Evolutionary conservation across 1,140 invertebrate genomes (phyloP).

Genomic region (Drosophila sturtevanti): DNA sequence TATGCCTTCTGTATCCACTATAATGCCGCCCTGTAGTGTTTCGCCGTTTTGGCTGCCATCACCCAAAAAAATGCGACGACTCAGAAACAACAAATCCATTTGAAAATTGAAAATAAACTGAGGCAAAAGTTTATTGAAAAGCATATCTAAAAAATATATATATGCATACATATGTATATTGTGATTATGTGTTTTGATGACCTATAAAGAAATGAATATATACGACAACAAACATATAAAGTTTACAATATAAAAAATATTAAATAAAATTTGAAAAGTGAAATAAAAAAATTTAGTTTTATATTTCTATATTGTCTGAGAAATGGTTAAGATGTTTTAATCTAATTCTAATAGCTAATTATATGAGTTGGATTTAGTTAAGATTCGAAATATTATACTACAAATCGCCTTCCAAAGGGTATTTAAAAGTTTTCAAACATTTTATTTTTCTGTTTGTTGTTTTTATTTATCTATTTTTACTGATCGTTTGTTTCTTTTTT

Average conservation of each 20-base stretch:
- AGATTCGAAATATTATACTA: too few relatives aligned
- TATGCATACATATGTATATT: background rate
- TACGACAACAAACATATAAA: too few relatives aligned
- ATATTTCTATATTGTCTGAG: too few relatives aligned
- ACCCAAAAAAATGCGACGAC: conserved; percentile 75
- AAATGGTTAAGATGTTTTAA: too few relatives aligned
- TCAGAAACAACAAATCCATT: conserved; percentile 81
- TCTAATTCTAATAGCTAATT: too few relatives aligned
- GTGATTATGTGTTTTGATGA: background rate
- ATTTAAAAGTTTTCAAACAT: background rate
- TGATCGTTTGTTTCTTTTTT: background rate
- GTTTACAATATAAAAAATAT: too few relatives aligned
- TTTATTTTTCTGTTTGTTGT: background rate
- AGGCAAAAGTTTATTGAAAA: background rate
- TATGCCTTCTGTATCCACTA: conserved; percentile 76
- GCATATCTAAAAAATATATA: too few relatives aligned
- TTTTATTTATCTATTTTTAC: conserved; percentile 2
- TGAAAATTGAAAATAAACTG: conserved; percentile 26
- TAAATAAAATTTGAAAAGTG: background rate
- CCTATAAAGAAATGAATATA: background rate
- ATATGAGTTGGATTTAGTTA: too few relatives aligned
- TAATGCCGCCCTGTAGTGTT: conserved; percentile 72
- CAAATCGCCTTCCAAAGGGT: background rate
- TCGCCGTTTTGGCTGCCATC: conserved; percentile 38
- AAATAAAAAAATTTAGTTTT: background rate